Conservation (phyloP, 2,113 vertebrate species). For the Oostethus manadensis region DNA sequence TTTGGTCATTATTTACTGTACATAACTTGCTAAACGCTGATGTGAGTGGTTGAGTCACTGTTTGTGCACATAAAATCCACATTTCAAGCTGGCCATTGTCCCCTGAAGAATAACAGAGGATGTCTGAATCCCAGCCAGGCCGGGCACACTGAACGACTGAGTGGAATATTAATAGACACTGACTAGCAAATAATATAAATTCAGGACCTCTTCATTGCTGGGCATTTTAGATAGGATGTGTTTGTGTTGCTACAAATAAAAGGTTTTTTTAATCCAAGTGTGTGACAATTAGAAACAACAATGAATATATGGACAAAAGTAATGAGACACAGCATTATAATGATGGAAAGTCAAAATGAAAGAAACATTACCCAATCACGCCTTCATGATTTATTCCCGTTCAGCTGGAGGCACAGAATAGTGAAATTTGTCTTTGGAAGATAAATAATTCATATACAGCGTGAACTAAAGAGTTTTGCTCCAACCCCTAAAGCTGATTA, state of each 20-base stretch:
- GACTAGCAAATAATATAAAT: background rate
- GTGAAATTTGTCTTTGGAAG: background rate
- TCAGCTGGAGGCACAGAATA: no score
- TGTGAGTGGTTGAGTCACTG: background rate
- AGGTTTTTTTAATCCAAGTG: no score
- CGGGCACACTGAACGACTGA: background rate
- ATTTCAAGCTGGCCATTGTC: background rate
- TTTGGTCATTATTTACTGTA: slow-evolving; percentile 7
- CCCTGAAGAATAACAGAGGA: background rate
- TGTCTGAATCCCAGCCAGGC: background rate
- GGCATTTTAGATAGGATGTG: background rate
- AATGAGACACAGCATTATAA: background rate
- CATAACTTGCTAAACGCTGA: background rate
- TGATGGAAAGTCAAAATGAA: no score
- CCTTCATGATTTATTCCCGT: no score
- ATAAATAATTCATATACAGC: no score
- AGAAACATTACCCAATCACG: no score
- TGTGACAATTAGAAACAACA: no score
- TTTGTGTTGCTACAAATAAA: background rate
- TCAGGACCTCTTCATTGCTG: background rate
- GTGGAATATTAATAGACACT: background rate
- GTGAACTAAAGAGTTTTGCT: no score
- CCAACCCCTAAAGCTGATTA: no score
- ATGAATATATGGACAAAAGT: background rate
- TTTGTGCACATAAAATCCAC: no score